Percentiles rank a stretch among this genome's conserved stretches.
Evolutionary conservation across 53 echinoderm and acorn worm genomes (phyloP).

Genomic region (Antedon mediterranea): DNA sequence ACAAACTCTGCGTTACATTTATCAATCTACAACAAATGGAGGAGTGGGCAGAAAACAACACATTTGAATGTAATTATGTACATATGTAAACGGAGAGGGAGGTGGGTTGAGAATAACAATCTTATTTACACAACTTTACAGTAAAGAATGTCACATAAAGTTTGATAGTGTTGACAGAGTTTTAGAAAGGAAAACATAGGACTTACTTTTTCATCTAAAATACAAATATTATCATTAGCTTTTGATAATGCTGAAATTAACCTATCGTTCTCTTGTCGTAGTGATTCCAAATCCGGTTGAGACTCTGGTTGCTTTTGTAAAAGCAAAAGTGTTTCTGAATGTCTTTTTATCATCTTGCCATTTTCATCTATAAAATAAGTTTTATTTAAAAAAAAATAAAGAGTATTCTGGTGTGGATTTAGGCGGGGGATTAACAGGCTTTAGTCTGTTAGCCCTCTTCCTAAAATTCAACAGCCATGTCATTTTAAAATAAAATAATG

Average conservation of each 20-base stretch:
- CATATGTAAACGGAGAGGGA: too few relatives aligned
- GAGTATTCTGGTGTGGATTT: neutral
- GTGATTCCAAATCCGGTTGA: conserved; percentile 42
- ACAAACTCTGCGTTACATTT: neutral
- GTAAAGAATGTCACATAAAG: too few relatives aligned
- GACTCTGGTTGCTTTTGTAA: conserved; percentile 38
- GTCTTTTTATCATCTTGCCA: conserved; percentile 25
- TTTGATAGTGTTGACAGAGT: too few relatives aligned
- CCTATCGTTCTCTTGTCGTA: conserved; percentile 46
- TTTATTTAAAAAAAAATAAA: neutral
- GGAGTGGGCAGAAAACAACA: neutral
- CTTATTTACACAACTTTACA: too few relatives aligned
- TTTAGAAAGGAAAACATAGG: too few relatives aligned
- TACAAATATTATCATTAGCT: conserved; percentile 5
- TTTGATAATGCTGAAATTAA: conserved; percentile 22
- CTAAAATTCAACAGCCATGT: too few relatives aligned
- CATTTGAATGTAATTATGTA: too few relatives aligned
- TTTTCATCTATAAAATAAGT: conserved; percentile 35
- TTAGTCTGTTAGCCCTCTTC: too few relatives aligned
- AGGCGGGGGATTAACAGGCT: too few relatives aligned
- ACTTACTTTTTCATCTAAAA: conserved; percentile 29
- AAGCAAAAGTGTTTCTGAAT: conserved; percentile 36
- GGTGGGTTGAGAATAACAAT: too few relatives aligned
- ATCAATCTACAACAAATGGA: neutral
- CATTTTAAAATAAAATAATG: too few relatives aligned